Conservation (phyloP, 2,113 vertebrate genomes). For the sheep (Ovis aries) region ARS-UI_Ramb_v3.0 NC_056061.1:53616501-53617000, state of each 20-base stretch:
- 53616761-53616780: not conserved
- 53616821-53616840: not conserved
- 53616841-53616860: not conserved
- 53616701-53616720: not conserved
- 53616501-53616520: not conserved
- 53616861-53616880: not conserved
- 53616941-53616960: not conserved
- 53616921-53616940: not conserved
- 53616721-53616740: not conserved
- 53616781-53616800: not conserved
- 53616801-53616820: not conserved
- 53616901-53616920: not conserved
- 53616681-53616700: not conserved
- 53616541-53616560: not conserved
- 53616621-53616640: not conserved
- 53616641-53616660: not conserved
- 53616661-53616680: not conserved
- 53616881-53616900: not conserved
- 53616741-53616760: not conserved
- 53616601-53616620: not conserved
- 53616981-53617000: not conserved
- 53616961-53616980: not conserved
- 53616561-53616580: not conserved
- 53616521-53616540: not conserved
- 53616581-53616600: not conserved